Base-by-base conservation (phyloP, 2,797 vertebrate species). In the Lerista edwardsae region DNA sequence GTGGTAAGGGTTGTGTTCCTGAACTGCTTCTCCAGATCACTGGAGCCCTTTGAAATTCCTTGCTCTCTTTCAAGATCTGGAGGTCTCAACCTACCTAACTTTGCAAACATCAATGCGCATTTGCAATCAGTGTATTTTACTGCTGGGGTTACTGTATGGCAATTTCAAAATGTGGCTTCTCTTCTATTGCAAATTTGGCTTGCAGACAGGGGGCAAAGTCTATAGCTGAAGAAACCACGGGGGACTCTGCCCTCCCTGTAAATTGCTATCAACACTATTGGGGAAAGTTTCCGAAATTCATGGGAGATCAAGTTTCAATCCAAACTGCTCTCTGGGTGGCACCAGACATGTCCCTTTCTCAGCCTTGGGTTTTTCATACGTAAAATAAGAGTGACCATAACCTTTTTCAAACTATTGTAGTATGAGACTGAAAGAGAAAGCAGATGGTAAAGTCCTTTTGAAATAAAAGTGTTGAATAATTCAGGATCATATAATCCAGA, bases 41-140 rank as follows among this genome's bases (percentile, higher is more conserved):
- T 67, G 39, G n/a, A 65, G 39, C 31, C 23, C 84, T 85, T 75
- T 85, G 71, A 74, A 79, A 74, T 87, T 59, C 62, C 62, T 75
- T 87, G 31, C 31, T 47, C 78, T 47, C 71, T 83, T 79, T 80
- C 36, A 83, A 51, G 41, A 51, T 61, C 19, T 31, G 51, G 23
- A 51, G 23, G 55, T 64, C 65, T 69, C 76, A 36, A 69, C 51
- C 69, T 7, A 59, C 25, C 61, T 67, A 31, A 11, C 36, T n/a
- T 25, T 79, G 31, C 71, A 64, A 86, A 75, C 61, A 59, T 79
- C 31, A 75, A 83, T 62, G 64, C n/a, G 31, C 62, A 68, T 68
- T 80, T 69, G 71, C 8, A 83, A 69, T 47, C 44, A 31, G 21
- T 47, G 4, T 75, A 73, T 75, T 79, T 79, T 79, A 51, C 39